Evolutionary conservation across 1,140 invertebrate genomes (phyloP).

Genomic region (Nasonia vitripennis): DNA sequence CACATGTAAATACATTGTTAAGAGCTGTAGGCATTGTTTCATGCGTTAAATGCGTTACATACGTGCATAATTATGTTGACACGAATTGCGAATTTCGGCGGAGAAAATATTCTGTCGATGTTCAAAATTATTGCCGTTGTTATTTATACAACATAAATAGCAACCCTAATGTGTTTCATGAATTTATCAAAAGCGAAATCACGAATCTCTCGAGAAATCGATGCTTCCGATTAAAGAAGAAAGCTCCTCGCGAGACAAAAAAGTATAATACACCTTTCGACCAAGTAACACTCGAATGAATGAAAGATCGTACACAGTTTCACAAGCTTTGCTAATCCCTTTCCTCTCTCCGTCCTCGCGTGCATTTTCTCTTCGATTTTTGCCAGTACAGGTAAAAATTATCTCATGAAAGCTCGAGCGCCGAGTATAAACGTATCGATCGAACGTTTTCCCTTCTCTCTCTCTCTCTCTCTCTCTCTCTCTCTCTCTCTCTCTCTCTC

Average conservation of each 20-base stretch:
- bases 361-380: constrained; percentile 17
- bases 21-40: neutral
- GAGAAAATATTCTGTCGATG: too few relatives aligned
- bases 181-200: too few relatives aligned
- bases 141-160: too few relatives aligned
- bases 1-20: neutral
- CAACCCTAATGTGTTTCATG: too few relatives aligned
- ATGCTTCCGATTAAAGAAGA: too few relatives aligned
- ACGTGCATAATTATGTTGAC: neutral
- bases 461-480: neutral
- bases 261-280: neutral
- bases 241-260: too few relatives aligned
- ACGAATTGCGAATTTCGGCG: neutral
- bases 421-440: neutral
- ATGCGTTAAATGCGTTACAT: neutral
- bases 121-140: too few relatives aligned
- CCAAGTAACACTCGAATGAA: neutral
- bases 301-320: neutral
- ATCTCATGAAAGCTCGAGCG: neutral
- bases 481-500: neutral
- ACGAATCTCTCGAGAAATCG: too few relatives aligned
- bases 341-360: neutral
- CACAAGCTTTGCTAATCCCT: neutral
- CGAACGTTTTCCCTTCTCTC: neutral
- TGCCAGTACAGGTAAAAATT: constrained; percentile 1